Evolutionary conservation across 1,140 invertebrate genomes (phyloP).

Genomic region (Andrena cerasifolii): DNA sequence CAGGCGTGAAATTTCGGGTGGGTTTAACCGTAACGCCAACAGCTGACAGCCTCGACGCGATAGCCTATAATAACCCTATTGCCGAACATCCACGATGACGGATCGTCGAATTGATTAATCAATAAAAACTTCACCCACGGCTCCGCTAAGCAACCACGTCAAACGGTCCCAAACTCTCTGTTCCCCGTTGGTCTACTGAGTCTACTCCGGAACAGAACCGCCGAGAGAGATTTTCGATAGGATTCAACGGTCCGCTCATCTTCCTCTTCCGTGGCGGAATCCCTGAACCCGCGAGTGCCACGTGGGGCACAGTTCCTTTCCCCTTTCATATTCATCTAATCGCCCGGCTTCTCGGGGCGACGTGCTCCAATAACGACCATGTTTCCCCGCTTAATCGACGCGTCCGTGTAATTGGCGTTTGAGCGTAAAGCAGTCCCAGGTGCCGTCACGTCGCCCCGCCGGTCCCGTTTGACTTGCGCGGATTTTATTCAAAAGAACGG

Average conservation of each 20-base stretch:
- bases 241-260: no score
- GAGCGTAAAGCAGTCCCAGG: not conserved
- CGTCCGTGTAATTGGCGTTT: conserved; percentile 29
- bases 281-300: no score
- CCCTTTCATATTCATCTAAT: no score
- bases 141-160: not conserved
- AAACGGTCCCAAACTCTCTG: no score
- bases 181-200: no score
- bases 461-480: conserved; percentile 25
- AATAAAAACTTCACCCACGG: conserved; percentile 27
- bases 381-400: conserved; percentile 35
- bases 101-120: conserved; percentile 44
- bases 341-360: conserved; percentile 7
- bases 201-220: no score
- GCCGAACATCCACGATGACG: conserved; percentile 33
- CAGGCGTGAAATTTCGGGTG: conserved; percentile 65
- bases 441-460: conserved; percentile 37
- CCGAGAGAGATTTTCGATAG: not conserved
- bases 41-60: conserved; percentile 64
- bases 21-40: conserved; percentile 57
- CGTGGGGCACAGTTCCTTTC: no score
- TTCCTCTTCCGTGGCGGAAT: no score
- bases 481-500: conserved; percentile 49
- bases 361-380: conserved; percentile 24
- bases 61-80: conserved; percentile 56